phyloP scores from a whole-genome alignment of 2,888 invertebrate species.

The Leucania comma region DNA sequence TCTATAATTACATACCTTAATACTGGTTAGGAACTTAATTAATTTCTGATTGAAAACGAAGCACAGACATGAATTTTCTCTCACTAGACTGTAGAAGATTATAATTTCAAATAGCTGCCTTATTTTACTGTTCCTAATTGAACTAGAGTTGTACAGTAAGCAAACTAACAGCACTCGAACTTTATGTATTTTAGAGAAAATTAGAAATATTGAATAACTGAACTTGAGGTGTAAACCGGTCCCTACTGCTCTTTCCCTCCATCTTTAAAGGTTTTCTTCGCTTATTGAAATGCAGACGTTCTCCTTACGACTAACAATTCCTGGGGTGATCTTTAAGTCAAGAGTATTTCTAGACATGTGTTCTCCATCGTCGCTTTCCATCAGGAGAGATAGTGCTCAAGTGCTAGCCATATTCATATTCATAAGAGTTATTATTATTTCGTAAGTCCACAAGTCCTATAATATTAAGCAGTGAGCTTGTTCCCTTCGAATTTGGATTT shows the following conservation, averaged over 20 bases:
- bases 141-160: background rate
- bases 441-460: no score
- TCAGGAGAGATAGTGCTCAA: no score
- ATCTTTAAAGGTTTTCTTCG: slow-evolving; percentile 42
- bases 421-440: no score
- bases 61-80: slow-evolving; percentile 11
- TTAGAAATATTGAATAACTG: slow-evolving; percentile 19
- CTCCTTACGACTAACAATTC: slow-evolving; percentile 5
- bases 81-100: background rate
- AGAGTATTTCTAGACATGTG: no score
- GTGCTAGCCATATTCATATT: no score
- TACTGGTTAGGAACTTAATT: slow-evolving; percentile 36
- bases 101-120: background rate
- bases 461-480: no score
- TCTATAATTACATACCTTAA: slow-evolving; percentile 48
- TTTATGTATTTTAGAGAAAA: slow-evolving; percentile 23
- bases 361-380: no score
- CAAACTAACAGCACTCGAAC: background rate
- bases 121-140: background rate
- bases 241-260: slow-evolving; percentile 33
- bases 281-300: slow-evolving; percentile 29
- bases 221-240: slow-evolving; percentile 39
- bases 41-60: slow-evolving; percentile 28
- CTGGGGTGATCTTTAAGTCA: no score
- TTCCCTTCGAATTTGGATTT: no score